A percentile compares a stretch with the other conserved stretches of the same genome.
These are phyloP conservation scores for Cydia amplana DNA, from an alignment of 1,140 invertebrate genomes.

Conservation along the genomic window DNA sequence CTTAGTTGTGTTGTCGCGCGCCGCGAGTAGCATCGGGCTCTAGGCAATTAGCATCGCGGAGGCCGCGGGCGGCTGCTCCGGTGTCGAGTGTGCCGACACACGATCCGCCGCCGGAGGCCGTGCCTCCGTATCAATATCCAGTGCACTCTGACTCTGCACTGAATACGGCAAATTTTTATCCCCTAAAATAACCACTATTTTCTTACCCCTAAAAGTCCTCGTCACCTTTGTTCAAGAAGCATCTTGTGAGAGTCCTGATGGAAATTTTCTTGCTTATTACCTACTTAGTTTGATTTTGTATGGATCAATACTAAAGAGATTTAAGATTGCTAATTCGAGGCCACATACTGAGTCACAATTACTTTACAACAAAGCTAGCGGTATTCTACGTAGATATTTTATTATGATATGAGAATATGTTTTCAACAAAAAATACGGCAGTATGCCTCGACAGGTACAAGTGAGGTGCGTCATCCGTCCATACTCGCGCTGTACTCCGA, in stretches of 20 bases:
- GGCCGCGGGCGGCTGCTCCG: background rate
- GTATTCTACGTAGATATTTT: background rate
- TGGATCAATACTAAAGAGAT: background rate
- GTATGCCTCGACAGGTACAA: background rate
- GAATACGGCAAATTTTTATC: background rate
- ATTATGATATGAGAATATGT: background rate
- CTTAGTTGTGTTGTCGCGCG: background rate
- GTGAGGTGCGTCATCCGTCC: background rate
- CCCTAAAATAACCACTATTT: background rate
- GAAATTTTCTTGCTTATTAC: background rate
- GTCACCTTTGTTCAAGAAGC: too few species aligned
- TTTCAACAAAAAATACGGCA: slow-evolving; percentile 13
- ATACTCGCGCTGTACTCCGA: background rate
- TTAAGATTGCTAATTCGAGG: too few species aligned
- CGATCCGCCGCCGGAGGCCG: slow-evolving; percentile 14
- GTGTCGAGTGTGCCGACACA: slow-evolving; percentile 11
- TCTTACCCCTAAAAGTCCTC: too few species aligned
- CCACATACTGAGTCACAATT: background rate
- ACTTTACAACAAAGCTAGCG: background rate
- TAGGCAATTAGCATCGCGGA: background rate
- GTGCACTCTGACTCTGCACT: slow-evolving; percentile 8
- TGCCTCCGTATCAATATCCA: slow-evolving; percentile 9
- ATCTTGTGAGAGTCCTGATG: background rate
- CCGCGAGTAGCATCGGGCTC: background rate
- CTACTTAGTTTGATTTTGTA: background rate